phyloP scores from a whole-genome alignment of 2,888 invertebrate genomes.

The Anorthoa munda region DNA sequence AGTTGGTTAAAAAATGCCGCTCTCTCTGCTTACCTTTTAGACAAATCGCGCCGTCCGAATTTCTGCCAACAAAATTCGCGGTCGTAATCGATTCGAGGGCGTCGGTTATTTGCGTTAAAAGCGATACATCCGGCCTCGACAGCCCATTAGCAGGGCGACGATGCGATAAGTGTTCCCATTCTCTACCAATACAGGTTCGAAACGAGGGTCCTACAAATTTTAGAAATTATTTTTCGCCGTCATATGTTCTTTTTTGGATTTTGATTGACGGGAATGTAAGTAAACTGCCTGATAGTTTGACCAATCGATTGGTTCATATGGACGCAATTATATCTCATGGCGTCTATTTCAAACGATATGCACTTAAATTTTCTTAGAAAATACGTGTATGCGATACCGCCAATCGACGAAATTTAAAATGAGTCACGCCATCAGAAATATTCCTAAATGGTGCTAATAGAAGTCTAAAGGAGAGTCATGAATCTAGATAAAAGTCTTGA shows the following conservation, averaged over 20 bases:
- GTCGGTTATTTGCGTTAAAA: constrained; percentile 75
- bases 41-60: constrained; percentile 58
- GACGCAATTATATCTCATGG: no score
- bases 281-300: no score
- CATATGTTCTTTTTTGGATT: constrained; percentile 1
- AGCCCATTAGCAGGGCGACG: constrained; percentile 75
- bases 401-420: no score
- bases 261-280: background rate
- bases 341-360: no score
- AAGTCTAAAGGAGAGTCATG: background rate
- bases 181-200: constrained; percentile 60
- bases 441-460: constrained; percentile 2
- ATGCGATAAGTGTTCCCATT: constrained; percentile 74
- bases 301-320: no score
- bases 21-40: constrained; percentile 37
- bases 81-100: constrained; percentile 71
- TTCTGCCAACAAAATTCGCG: constrained; percentile 61
- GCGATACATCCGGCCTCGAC: constrained; percentile 76
- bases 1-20: background rate
- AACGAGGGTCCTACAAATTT: constrained; percentile 26
- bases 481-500: background rate
- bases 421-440: no score
- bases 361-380: no score
- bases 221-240: constrained; percentile 24
- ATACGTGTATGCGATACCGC: no score